Conservation (phyloP, 2,113 vertebrate species). For the Elachura formosa region DNA sequence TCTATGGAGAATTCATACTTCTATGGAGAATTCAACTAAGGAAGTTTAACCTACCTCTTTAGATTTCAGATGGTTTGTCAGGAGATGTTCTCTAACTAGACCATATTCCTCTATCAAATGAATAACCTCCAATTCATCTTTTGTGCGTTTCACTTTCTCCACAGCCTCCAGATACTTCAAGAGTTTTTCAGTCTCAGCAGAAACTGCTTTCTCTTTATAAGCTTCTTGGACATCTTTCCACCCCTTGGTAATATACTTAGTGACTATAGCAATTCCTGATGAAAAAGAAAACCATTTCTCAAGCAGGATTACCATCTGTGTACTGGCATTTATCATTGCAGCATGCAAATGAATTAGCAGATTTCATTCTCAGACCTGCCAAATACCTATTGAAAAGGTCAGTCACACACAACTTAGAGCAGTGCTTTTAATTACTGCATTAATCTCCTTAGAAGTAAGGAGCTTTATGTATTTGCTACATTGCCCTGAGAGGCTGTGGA, state of each 20-base stretch:
- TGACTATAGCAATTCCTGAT: slow-evolving; percentile 84
- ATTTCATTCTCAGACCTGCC: neutral
- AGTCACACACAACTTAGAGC: neutral
- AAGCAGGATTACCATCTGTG: neutral
- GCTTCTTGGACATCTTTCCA: slow-evolving; percentile 88
- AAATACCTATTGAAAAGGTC: neutral
- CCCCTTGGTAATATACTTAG: slow-evolving; percentile 92
- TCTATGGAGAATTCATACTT: neutral
- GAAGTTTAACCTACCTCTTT: slow-evolving; percentile 79
- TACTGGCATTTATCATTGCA: neutral
- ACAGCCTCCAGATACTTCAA: slow-evolving; percentile 87
- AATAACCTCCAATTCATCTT: slow-evolving; percentile 86
- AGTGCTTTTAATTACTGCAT: neutral
- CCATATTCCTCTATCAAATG: slow-evolving; percentile 88
- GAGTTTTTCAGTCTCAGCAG: slow-evolving; percentile 81
- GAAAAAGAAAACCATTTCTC: slow-evolving; percentile 41
- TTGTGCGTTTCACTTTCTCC: slow-evolving; percentile 87
- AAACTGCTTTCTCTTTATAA: slow-evolving; percentile 83
- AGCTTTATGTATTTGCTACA: neutral
- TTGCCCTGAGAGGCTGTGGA: neutral
- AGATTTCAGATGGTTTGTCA: slow-evolving; percentile 86
- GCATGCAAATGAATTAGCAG: neutral
- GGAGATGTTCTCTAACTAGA: slow-evolving; percentile 86
- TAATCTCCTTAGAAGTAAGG: neutral
- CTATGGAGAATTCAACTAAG: neutral